Percentiles rank a stretch among this genome's conserved stretches.
Conservation (phyloP, 1,140 invertebrate genomes). For the Mya arenaria region DNA sequence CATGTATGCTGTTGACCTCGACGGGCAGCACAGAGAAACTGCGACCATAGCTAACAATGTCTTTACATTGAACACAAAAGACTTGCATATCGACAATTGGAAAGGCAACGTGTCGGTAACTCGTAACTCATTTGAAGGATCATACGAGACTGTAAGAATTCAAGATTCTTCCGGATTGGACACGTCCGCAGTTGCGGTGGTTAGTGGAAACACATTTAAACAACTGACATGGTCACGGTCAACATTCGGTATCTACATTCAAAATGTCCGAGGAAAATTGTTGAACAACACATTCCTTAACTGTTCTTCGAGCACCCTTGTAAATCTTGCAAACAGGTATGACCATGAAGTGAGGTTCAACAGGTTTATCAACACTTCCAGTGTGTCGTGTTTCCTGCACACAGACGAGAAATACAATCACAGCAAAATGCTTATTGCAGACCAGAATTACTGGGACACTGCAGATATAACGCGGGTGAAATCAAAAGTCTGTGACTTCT, state of each 20-base stretch:
- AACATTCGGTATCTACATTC: neutral
- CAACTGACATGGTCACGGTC: neutral
- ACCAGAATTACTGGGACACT: constrained; percentile 11
- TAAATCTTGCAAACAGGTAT: neutral
- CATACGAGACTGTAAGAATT: neutral
- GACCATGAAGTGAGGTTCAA: neutral
- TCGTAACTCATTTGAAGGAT: neutral
- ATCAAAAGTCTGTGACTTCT: constrained; percentile 14
- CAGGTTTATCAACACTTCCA: neutral
- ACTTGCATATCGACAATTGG: too few relatives aligned
- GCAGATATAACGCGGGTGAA: neutral
- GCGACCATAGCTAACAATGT: too few relatives aligned
- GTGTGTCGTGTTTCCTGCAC: neutral
- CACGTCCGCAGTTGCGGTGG: neutral
- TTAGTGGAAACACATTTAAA: neutral
- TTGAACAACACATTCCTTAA: neutral
- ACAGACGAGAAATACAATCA: neutral
- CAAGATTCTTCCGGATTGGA: neutral
- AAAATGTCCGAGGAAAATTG: neutral
- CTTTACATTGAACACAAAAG: too few relatives aligned
- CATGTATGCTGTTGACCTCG: neutral
- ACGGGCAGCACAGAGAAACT: too few relatives aligned
- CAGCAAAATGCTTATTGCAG: neutral
- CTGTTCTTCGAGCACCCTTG: neutral
- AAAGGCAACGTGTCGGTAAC: too few relatives aligned